Percentiles rank a stretch among this genome's conserved stretches.
Evolutionary conservation across 2,797 vertebrate genomes (phyloP).

Genomic region (Acanthornis magna): DNA sequence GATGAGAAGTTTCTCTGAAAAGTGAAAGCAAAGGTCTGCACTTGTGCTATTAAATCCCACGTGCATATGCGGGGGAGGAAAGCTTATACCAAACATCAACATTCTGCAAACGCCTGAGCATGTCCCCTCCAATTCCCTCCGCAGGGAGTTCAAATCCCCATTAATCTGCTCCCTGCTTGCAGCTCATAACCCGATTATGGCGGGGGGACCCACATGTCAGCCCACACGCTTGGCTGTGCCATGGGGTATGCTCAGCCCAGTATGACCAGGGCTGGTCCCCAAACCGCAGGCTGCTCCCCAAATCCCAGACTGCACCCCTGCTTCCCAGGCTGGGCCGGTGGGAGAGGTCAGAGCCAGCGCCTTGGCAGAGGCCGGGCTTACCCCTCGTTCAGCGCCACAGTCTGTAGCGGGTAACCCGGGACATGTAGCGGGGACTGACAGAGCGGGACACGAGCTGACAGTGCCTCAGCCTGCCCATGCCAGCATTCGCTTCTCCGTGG

Average conservation of each 20-base stretch:
- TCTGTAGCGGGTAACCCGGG: fast-evolving
- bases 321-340: not conserved
- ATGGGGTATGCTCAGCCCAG: fast-evolving
- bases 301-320: too few relatives aligned
- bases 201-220: too few relatives aligned
- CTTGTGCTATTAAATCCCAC: not conserved
- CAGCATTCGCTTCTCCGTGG: fast-evolving
- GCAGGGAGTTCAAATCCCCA: not conserved
- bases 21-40: not conserved
- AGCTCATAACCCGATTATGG: not conserved
- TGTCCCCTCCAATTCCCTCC: not conserved
- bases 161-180: not conserved
- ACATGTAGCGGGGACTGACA: fast-evolving
- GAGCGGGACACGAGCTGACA: fast-evolving
- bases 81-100: not conserved
- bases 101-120: not conserved
- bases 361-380: not conserved
- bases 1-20: not conserved
- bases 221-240: fast-evolving
- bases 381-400: fast-evolving
- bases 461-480: fast-evolving
- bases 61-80: fast-evolving
- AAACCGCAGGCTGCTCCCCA: not conserved
- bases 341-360: too few relatives aligned
- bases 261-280: fast-evolving